Conservation (phyloP, 2,797 vertebrate species). For the Brotula barbata region DNA sequence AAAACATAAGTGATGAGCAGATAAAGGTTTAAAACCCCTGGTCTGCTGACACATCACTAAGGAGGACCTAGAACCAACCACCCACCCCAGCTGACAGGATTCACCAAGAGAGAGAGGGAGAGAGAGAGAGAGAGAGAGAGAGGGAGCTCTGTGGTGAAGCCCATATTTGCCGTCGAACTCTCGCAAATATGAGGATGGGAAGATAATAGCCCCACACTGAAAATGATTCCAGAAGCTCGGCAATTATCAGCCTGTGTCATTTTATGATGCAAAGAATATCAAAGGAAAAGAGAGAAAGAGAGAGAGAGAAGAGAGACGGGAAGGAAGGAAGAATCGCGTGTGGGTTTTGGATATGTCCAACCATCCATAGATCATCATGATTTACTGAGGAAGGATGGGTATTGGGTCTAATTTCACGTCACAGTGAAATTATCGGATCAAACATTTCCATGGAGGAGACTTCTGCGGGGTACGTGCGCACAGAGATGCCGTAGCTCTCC, state of each 20-base stretch:
- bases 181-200: conserved; percentile 66
- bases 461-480: conserved; percentile 46
- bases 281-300: too few species aligned
- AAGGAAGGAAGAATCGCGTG: conserved; percentile 46
- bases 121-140: conserved; percentile 36
- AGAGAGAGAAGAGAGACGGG: conserved; percentile 34
- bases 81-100: conserved; percentile 47
- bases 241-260: conserved; percentile 48
- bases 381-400: conserved; percentile 41
- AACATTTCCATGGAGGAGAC: conserved; percentile 67
- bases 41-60: conserved; percentile 57
- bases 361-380: conserved; percentile 31
- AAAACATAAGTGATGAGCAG: conserved; percentile 51
- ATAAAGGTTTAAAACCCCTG: conserved; percentile 47
- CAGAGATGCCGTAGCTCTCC: conserved; percentile 58
- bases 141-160: conserved; percentile 57
- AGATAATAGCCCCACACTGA: conserved; percentile 57
- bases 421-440: conserved; percentile 44
- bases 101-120: conserved; percentile 16
- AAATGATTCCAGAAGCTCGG: conserved; percentile 55
- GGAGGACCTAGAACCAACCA: conserved; percentile 55
- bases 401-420: conserved; percentile 50
- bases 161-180: conserved; percentile 74
- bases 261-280: conserved; percentile 45
- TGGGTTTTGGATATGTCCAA: conserved; percentile 51